Evolutionary conservation across 2,113 vertebrate species (phyloP), one percentile per base, ranked within the genome.

Genomic region (Burhinus bistriatus): DNA sequence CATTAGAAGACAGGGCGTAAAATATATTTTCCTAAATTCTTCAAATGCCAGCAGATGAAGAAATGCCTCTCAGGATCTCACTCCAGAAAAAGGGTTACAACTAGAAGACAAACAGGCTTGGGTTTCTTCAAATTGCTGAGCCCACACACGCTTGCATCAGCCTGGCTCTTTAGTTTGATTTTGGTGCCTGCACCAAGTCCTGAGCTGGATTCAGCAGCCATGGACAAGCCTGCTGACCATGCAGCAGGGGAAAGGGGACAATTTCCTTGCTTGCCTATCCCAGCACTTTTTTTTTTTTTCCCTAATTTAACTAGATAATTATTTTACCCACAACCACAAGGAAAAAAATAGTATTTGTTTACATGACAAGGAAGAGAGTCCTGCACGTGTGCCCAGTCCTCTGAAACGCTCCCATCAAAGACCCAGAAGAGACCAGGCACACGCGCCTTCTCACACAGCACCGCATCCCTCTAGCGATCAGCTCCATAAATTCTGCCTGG

Each of bases 391-490:
- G 3, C 29, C 25, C 47, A 49, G 17, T 2, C 29, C 38, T 58
- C 69, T 27, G n/a, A 62, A 81, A 40, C 0, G 9, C 26, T 42
- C 16, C 32, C 3, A 0, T 6, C 17, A 36, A 55, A 89, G 61
- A 7, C 34, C 25, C 57, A 49, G 65, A n/a, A 49, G 30, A 81
- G 54, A 38, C 7, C 40, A 52, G 19, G 1, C 23, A 20, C 25
- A 15, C 3, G 20, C 2, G 1, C 26, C 14, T 25, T 18, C 76
- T 59, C 17, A 5, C 19, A 16, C 32, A 25, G 3, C 38, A 7
- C n/a, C 2, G 2, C 70, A 64, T 10, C 51, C 68, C 55, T 65
- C 47, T 4, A 66, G 59, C 59, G 3, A 27, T 1, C 1, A 0
- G 27, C 73, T 54, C 84, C 2, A 0, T 6, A 27, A 14, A n/a